A percentile compares a stretch with the other conserved stretches of the same genome.
phyloP scores from a whole-genome alignment of 1,140 invertebrate genomes.

The Drosophila dunni region DNA sequence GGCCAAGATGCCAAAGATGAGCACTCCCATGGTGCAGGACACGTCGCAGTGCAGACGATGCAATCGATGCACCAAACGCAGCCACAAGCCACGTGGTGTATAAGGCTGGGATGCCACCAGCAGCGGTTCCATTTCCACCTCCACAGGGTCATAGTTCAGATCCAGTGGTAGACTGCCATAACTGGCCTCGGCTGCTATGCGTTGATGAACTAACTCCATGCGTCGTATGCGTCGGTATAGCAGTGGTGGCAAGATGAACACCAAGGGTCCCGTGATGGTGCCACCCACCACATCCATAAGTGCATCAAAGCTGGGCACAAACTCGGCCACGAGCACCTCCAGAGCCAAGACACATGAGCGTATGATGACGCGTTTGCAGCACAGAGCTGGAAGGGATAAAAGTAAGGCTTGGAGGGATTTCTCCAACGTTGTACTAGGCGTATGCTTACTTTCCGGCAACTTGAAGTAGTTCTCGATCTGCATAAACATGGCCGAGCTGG shows the following conservation, averaged over 20 bases:
- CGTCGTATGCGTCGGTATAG: constrained; percentile 89
- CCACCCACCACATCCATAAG: constrained; percentile 95
- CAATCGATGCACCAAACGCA: constrained; percentile 53
- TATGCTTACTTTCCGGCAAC: constrained; percentile 86
- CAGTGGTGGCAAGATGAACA: constrained; percentile 93
- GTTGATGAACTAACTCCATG: constrained; percentile 79
- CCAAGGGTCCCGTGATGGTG: constrained; percentile 92
- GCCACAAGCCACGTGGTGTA: constrained; percentile 56
- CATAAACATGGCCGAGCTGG: constrained; percentile 90
- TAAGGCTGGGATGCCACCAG: constrained; percentile 37
- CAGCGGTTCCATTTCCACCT: constrained; percentile 72
- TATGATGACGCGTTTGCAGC: constrained; percentile 90
- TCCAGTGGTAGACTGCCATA: constrained; percentile 78
- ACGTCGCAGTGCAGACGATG: constrained; percentile 69
- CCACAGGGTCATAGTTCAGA: constrained; percentile 74
- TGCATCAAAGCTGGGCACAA: constrained; percentile 94
- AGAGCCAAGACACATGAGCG: constrained; percentile 89
- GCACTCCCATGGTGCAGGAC: constrained; percentile 72
- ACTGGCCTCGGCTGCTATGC: constrained; percentile 73
- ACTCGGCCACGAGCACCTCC: constrained; percentile 91
- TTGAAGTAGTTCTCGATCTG: constrained; percentile 88
- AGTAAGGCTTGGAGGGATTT: constrained; percentile 56
- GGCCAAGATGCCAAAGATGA: constrained; percentile 76
- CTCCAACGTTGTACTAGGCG: too few relatives aligned
- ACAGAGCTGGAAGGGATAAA: constrained; percentile 88